These are phyloP conservation scores for Glyphotaelius pellucidus DNA, from an alignment of 2,888 invertebrate species.

Conservation along the genomic window DNA sequence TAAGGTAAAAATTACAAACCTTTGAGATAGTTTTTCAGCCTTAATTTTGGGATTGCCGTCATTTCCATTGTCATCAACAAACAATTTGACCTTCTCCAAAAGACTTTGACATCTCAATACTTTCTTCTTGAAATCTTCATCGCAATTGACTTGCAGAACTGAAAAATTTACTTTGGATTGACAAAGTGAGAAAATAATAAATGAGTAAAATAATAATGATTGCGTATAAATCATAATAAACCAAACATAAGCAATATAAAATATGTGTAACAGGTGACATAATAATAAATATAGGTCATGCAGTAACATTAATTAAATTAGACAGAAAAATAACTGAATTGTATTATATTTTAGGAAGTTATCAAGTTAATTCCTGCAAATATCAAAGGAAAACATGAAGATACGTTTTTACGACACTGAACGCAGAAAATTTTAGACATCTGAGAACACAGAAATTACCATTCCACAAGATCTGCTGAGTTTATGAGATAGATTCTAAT, in stretches of 20 bases:
- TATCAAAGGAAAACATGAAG: background rate
- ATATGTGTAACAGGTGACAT: background rate
- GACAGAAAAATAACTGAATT: background rate
- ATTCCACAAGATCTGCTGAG: background rate
- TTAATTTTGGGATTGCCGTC: conserved; percentile 66
- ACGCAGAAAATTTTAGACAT: background rate
- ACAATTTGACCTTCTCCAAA: conserved; percentile 73
- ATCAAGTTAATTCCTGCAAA: background rate
- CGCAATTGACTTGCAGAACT: conserved; percentile 75
- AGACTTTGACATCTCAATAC: conserved; percentile 73
- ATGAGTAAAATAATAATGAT: background rate
- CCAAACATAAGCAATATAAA: background rate
- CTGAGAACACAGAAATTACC: background rate
- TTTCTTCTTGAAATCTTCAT: conserved; percentile 70
- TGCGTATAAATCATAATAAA: background rate
- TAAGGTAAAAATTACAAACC: conserved; percentile 6
- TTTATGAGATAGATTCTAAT: background rate
- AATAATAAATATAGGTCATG: background rate
- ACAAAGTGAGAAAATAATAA: background rate
- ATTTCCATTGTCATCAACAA: conserved; percentile 68
- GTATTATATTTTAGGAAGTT: background rate
- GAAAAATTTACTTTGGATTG: conserved; percentile 67
- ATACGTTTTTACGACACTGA: background rate
- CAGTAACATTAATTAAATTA: background rate
- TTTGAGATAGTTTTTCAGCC: conserved; percentile 70